Evolutionary conservation across 2,113 vertebrate species (phyloP).

Genomic region (Pseudorasbora parva): DNA sequence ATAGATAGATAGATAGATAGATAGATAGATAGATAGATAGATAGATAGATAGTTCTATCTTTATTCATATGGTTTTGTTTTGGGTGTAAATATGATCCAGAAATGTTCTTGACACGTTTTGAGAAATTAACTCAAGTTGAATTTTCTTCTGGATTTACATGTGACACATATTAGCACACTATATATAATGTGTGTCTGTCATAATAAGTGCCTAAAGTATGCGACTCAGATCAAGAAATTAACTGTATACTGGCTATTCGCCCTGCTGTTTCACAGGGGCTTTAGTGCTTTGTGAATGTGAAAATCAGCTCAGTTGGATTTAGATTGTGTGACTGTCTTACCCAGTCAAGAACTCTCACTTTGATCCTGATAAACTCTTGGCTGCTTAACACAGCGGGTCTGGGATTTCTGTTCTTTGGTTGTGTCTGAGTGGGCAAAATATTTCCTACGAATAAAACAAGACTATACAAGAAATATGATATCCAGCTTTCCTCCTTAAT

Average conservation of each 20-base stretch:
- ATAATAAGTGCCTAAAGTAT: neutral
- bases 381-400: slow-evolving; percentile 1
- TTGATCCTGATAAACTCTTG: slow-evolving; percentile 39
- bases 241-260: neutral
- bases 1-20: no score
- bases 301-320: slow-evolving; percentile 33
- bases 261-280: neutral
- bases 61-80: no score
- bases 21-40: no score
- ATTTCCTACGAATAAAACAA: slow-evolving; percentile 8
- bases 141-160: neutral
- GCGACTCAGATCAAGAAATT: neutral
- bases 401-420: slow-evolving; percentile 9
- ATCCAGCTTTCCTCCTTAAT: neutral
- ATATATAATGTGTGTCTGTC: neutral
- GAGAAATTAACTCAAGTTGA: neutral
- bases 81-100: no score
- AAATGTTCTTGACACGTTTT: neutral
- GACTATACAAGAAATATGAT: neutral
- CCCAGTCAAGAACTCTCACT: slow-evolving; percentile 29
- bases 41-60: no score
- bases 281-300: slow-evolving; percentile 23
- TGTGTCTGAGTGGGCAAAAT: slow-evolving; percentile 17
- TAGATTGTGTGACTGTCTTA: slow-evolving; percentile 16
- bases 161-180: neutral